Percentiles rank a stretch among this genome's conserved stretches.
These are phyloP conservation scores for Achroia grisella DNA, from an alignment of 1,140 invertebrate species.

Conservation along the genomic window DNA sequence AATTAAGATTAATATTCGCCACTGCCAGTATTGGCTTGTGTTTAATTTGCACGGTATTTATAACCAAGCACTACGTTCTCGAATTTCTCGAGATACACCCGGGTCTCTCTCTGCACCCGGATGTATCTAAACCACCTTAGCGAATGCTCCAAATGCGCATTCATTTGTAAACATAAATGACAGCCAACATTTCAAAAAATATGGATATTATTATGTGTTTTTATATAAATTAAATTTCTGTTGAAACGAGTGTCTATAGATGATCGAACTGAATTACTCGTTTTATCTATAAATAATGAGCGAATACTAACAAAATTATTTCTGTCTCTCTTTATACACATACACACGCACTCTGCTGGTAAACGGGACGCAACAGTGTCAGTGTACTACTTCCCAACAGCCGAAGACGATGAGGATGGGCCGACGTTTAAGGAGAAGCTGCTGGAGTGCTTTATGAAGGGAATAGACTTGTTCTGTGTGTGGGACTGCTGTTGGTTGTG, in stretches of 20 bases:
- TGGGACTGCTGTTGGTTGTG: constrained; percentile 97
- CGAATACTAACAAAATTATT: constrained; percentile 71
- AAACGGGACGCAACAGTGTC: constrained; percentile 81
- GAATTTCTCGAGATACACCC: constrained; percentile 6
- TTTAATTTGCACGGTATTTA: constrained; percentile 30
- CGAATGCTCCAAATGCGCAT: constrained; percentile 20
- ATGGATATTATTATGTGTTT: constrained; percentile 59
- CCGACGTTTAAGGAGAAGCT: constrained; percentile 91
- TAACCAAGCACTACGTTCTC: constrained; percentile 14
- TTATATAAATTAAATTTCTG: background rate
- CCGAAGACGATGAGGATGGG: constrained; percentile 90
- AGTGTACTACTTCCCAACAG: constrained; percentile 94
- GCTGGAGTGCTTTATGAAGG: constrained; percentile 81
- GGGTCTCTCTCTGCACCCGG: constrained; percentile 4
- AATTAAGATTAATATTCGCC: constrained; percentile 13
- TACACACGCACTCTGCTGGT: constrained; percentile 58
- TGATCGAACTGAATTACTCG: background rate
- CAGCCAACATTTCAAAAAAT: constrained; percentile 60
- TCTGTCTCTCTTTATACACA: constrained; percentile 55
- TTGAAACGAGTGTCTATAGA: background rate
- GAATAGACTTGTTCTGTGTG: constrained; percentile 95
- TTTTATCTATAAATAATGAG: constrained; percentile 53
- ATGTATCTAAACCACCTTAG: constrained; percentile 13
- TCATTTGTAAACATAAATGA: constrained; percentile 47
- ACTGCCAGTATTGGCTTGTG: constrained; percentile 22